phyloP scores from a whole-genome alignment of 2,113 vertebrate species.

The Abramis brama region DNA sequence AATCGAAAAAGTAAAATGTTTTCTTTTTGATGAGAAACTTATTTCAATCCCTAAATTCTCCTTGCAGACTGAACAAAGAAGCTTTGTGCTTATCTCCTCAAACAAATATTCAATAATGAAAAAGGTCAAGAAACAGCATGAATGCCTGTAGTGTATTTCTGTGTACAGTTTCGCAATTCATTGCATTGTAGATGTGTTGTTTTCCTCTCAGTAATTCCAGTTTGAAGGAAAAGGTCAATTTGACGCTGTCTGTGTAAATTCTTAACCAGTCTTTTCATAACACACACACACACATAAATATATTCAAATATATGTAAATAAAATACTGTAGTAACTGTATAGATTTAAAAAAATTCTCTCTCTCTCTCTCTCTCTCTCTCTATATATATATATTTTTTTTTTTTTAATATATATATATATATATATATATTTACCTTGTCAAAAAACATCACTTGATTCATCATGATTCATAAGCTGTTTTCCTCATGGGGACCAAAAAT shows the following conservation, averaged over 20 bases:
- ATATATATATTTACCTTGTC: too few species aligned
- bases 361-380: too few species aligned
- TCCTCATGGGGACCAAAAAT: too few species aligned
- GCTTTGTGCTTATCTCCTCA: constrained; percentile 58
- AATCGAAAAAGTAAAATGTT: not conserved
- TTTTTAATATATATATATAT: too few species aligned
- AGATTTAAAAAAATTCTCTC: too few species aligned
- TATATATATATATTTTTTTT: too few species aligned
- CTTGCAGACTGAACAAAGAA: constrained; percentile 34
- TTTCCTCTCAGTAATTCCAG: constrained; percentile 57
- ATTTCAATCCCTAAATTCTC: constrained; percentile 17
- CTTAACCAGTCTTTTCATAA: not conserved
- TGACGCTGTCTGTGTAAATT: not conserved
- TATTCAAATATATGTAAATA: too few species aligned
- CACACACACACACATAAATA: not conserved
- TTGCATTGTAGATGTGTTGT: constrained; percentile 55
- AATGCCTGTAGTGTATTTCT: constrained; percentile 49
- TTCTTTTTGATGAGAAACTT: constrained; percentile 11
- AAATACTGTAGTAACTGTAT: too few species aligned
- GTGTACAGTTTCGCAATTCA: constrained; percentile 60
- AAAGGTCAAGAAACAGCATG: constrained; percentile 69
- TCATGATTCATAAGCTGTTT: too few species aligned
- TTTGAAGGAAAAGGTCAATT: constrained; percentile 70
- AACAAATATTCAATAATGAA: constrained; percentile 73
- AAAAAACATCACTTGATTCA: too few species aligned